Evolutionary conservation across 2,113 vertebrate species (phyloP), one percentile per base, ranked within the genome.

Genomic region (Galeopterus variegatus): DNA sequence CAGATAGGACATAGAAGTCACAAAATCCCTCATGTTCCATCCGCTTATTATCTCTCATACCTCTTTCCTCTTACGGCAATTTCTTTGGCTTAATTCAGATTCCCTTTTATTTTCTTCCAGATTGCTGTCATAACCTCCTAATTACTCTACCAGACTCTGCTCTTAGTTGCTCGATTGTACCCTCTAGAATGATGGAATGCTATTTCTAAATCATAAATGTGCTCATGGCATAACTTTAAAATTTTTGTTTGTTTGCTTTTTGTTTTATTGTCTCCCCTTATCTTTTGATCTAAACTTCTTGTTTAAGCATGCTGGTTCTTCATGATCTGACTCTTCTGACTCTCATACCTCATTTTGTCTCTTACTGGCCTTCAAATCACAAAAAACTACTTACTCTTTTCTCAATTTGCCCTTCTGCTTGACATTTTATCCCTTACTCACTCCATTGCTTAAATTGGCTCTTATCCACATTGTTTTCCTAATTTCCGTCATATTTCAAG

Each of bases 51-150:
- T 41, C 19, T 64, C 13, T 79, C 12, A 19, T 62, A 33, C 4
- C 3, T 60, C 23, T 8, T 4, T 64, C 23, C 28, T 72, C 10
- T 58, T 28, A 45, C n/a, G 8, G 45, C 21, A 81, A 5, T 69
- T 81, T 90, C 24, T 95, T 50, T 90, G 88, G 23, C 26, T 89
- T 80, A 94, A 50, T 50, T 88, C 19, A 82, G 8, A 88, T 92
- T 70, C 52, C 15, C 33, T 48, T 54, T 94, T 69, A 56, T 70
- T 70, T 83, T 94, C 45, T 80, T 83, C 24, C 14, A 72, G 23
- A 75, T 87, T 72, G 45, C 28, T 80, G 33, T 54, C n/a, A 8
- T 86, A 56, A 36, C 21, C 50, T 88, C n/a, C 9, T 67, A 73
- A 70, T 89, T 50, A 64, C 0, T 31, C 5, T 62, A 4, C 17